Percentiles rank a stretch among this genome's conserved stretches.
phyloP scores from a whole-genome alignment of 2,113 vertebrate species.

The Atractosteus spatula region DNA sequence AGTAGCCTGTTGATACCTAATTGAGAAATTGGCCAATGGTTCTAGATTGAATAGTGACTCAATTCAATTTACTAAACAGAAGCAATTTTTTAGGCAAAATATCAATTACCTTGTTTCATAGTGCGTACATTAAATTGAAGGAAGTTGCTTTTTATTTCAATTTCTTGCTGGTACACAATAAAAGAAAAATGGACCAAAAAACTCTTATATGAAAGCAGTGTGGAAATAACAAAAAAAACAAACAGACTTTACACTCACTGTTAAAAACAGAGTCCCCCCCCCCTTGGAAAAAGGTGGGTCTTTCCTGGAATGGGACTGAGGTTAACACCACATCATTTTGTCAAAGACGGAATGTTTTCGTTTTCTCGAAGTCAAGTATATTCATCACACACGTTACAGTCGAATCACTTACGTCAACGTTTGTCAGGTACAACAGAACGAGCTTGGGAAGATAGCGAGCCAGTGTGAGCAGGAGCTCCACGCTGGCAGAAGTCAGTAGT shows the following conservation, averaged over 20 bases:
- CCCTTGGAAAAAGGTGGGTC: constrained; percentile 4
- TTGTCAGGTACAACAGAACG: constrained; percentile 44
- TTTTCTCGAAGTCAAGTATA: constrained; percentile 30
- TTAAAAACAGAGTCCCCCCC: constrained; percentile 27
- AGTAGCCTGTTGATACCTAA: constrained; percentile 43
- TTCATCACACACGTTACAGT: constrained; percentile 36
- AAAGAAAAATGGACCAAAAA: constrained; percentile 41
- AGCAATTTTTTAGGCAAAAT: background rate
- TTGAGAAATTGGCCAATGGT: constrained; percentile 33
- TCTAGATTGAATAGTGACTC: constrained; percentile 20
- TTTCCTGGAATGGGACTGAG: constrained; percentile 29
- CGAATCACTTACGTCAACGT: constrained; percentile 39
- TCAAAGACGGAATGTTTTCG: constrained; percentile 34
- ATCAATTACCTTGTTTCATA: constrained; percentile 9
- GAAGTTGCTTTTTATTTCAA: constrained; percentile 1
- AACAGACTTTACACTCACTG: constrained; percentile 36
- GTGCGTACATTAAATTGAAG: background rate
- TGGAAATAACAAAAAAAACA: constrained; percentile 8
- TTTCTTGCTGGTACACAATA: constrained; percentile 47
- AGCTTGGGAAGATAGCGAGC: constrained; percentile 27
- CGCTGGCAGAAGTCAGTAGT: constrained; percentile 43
- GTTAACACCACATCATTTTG: constrained; percentile 32
- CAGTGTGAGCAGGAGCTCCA: constrained; percentile 31
- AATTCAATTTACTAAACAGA: constrained; percentile 22
- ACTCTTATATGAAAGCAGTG: constrained; percentile 34